phyloP scores from a whole-genome alignment of 2,888 invertebrate genomes.

The Acronicta psi region DNA sequence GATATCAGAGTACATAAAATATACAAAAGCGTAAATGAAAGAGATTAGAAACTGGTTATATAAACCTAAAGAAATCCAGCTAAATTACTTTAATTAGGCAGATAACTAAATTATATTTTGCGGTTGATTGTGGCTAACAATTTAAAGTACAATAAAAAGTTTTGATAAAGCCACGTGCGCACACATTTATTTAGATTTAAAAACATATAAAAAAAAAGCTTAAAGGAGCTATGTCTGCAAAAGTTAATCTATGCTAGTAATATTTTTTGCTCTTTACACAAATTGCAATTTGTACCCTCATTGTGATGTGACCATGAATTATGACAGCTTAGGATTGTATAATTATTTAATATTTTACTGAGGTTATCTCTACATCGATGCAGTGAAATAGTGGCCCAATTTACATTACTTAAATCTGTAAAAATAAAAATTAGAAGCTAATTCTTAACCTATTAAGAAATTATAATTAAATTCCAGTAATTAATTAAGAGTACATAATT shows the following conservation, averaged over 20 bases:
- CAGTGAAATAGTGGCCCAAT: neutral
- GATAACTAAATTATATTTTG: constrained; percentile 13
- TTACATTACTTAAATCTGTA: no score
- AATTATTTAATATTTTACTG: neutral
- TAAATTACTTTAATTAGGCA: constrained; percentile 1
- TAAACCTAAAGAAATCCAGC: neutral
- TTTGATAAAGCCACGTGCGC: neutral
- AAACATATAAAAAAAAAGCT: constrained; percentile 20
- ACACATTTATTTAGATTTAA: constrained; percentile 33
- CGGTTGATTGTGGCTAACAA: constrained; percentile 3
- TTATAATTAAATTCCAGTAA: no score
- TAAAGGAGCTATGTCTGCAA: constrained; percentile 25
- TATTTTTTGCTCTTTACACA: constrained; percentile 29
- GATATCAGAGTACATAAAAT: neutral
- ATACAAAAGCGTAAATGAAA: neutral
- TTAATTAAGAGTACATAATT: no score
- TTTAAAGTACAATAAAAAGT: constrained; percentile 13
- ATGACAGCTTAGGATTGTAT: neutral
- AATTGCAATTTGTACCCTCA: constrained; percentile 47
- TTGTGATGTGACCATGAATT: constrained; percentile 16
- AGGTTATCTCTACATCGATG: neutral
- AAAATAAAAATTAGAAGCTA: no score
- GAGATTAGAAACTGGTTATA: no score
- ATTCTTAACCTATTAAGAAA: no score
- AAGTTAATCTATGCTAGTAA: constrained; percentile 35